phyloP scores from a whole-genome alignment of 2,797 vertebrate species.

The Pyrocephalus nanus region DNA sequence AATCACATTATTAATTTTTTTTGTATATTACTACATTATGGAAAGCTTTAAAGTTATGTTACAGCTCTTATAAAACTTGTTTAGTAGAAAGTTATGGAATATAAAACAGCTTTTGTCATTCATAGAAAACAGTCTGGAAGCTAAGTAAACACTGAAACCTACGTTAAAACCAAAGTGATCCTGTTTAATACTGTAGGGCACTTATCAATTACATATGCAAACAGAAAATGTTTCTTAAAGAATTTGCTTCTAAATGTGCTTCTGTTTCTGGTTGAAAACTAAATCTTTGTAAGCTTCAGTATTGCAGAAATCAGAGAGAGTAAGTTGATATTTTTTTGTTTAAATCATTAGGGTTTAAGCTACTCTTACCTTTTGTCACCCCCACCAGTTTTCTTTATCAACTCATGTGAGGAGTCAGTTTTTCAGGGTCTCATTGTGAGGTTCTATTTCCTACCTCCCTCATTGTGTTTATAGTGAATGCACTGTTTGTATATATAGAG shows the following conservation, averaged over 20 bases:
- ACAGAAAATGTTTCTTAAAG: slow-evolving; percentile 31
- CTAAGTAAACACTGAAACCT: slow-evolving; percentile 63
- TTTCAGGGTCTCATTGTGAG: slow-evolving; percentile 17
- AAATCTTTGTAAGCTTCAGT: slow-evolving; percentile 41
- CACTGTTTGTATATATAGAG: slow-evolving; percentile 57
- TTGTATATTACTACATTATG: background rate
- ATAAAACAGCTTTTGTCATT: slow-evolving; percentile 39
- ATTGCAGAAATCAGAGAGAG: slow-evolving; percentile 39
- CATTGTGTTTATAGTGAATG: slow-evolving; percentile 74
- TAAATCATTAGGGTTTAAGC: slow-evolving; percentile 27
- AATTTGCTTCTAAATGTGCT: slow-evolving; percentile 56
- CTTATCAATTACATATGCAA: slow-evolving; percentile 68
- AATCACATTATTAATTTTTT: background rate
- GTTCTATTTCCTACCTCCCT: slow-evolving; percentile 71
- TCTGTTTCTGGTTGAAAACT: slow-evolving; percentile 60
- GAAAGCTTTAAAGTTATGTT: background rate
- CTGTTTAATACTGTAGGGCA: slow-evolving; percentile 4
- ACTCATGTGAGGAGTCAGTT: slow-evolving; percentile 7
- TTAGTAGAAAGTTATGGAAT: background rate
- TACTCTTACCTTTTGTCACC: slow-evolving; percentile 32
- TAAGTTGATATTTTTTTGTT: slow-evolving; percentile 19
- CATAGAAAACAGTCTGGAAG: slow-evolving; percentile 42
- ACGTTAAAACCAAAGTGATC: slow-evolving; percentile 59
- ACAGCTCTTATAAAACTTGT: background rate
- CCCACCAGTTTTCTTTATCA: slow-evolving; percentile 17